Conservation (phyloP, 2,888 invertebrate species). For the Agriotes lineatus region DNA sequence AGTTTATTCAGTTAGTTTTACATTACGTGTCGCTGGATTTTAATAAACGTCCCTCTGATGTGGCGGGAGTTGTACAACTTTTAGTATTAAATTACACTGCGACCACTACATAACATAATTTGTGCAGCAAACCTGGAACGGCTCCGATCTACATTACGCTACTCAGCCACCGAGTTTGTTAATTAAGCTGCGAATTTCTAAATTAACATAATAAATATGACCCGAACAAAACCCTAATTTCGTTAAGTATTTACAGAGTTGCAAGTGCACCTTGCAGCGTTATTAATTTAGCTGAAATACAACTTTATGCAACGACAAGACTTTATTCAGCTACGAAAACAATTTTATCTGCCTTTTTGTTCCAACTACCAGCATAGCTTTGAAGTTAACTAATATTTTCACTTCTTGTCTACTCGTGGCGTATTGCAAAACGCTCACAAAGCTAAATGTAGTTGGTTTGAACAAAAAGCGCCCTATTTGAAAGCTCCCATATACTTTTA, state of each 20-base stretch:
- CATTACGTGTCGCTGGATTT: constrained; percentile 39
- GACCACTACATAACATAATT: constrained; percentile 53
- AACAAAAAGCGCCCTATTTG: too few relatives aligned
- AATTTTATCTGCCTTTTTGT: too few relatives aligned
- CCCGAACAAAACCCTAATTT: constrained; percentile 38
- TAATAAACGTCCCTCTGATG: constrained; percentile 41
- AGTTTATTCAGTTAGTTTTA: constrained; percentile 36
- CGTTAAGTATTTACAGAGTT: constrained; percentile 27
- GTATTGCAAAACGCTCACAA: too few relatives aligned
- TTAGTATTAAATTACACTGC: constrained; percentile 54
- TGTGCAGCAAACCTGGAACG: constrained; percentile 43
- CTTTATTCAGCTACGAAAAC: too few relatives aligned
- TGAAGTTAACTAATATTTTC: too few relatives aligned
- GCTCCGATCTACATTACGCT: constrained; percentile 31
- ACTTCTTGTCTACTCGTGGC: too few relatives aligned
- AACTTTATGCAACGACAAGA: too few relatives aligned
- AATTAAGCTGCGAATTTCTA: constrained; percentile 42
- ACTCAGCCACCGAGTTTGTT: constrained; percentile 31
- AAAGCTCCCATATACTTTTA: too few relatives aligned
- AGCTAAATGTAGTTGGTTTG: too few relatives aligned
- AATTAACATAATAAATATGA: constrained; percentile 43
- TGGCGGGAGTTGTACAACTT: constrained; percentile 48
- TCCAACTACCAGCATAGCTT: too few relatives aligned
- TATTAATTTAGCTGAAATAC: not conserved
- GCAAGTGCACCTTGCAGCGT: not conserved